A percentile compares a stretch with the other conserved stretches of the same genome.
These are phyloP conservation scores for Crocuta crocuta DNA, from an alignment of 2,113 vertebrate species.

Conservation along the genomic window DNA sequence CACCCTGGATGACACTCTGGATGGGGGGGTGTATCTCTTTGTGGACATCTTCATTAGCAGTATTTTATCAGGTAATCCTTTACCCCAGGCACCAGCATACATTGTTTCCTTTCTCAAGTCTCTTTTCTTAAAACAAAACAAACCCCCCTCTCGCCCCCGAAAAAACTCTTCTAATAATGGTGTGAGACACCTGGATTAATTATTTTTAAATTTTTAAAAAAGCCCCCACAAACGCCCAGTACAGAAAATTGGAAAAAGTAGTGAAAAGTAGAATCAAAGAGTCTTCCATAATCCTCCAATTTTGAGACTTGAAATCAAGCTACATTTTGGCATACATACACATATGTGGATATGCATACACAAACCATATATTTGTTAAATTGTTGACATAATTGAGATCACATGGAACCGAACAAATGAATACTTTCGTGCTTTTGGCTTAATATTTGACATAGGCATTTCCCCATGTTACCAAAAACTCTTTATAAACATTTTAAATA, in stretches of 20 bases:
- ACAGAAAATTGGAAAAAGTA: conserved; percentile 51
- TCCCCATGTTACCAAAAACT: conserved; percentile 29
- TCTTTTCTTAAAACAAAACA: background rate
- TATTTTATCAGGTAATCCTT: conserved; percentile 20
- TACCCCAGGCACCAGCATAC: background rate
- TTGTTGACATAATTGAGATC: conserved; percentile 55
- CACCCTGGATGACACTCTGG: background rate
- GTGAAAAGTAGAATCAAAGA: conserved; percentile 44
- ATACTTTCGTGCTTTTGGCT: conserved; percentile 50
- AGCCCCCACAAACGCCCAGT: background rate
- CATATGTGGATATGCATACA: background rate
- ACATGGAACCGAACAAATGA: conserved; percentile 37
- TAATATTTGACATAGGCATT: conserved; percentile 58
- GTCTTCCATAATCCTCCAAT: background rate
- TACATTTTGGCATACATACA: background rate
- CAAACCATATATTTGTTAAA: conserved; percentile 48
- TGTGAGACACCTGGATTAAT: background rate
- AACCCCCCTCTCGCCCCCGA: too few species aligned
- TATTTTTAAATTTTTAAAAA: conserved; percentile 1
- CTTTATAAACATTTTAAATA: conserved; percentile 59
- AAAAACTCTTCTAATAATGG: background rate
- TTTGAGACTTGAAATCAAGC: conserved; percentile 15
- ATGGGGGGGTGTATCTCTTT: background rate
- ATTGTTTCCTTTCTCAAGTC: background rate
- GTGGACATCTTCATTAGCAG: background rate